Conservation (phyloP, 2,797 vertebrate species). For the Premnoplex brunnescens region DNA sequence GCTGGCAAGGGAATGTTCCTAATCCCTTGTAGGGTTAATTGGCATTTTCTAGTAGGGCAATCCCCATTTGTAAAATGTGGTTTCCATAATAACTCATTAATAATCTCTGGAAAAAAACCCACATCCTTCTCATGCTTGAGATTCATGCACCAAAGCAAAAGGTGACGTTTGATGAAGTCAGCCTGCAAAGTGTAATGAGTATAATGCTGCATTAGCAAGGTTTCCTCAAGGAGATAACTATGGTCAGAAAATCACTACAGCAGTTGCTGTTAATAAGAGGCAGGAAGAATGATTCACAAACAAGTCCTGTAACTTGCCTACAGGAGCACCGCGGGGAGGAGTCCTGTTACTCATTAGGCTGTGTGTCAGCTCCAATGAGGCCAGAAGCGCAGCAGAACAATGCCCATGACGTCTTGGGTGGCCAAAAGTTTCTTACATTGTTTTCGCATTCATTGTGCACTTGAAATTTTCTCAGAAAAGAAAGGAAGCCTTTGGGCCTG, state of each 20-base stretch:
- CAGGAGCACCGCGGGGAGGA: conserved; percentile 10
- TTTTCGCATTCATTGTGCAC: background rate
- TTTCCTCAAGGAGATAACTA: conserved; percentile 19
- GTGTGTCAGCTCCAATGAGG: background rate
- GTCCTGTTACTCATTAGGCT: conserved; percentile 35
- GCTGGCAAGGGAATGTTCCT: background rate
- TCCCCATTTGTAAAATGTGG: background rate
- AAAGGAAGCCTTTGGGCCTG: background rate
- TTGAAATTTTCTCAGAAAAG: conserved; percentile 27
- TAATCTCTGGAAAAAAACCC: background rate
- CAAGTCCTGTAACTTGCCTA: conserved; percentile 10
- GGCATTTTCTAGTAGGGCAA: background rate
- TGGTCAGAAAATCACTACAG: background rate
- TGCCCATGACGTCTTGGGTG: background rate
- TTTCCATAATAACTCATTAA: background rate
- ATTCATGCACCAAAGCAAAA: conserved; percentile 6
- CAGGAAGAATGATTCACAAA: conserved; percentile 32
- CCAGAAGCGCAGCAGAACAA: background rate
- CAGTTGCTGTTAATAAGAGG: background rate
- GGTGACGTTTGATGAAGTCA: background rate
- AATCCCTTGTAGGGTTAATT: background rate
- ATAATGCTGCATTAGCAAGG: background rate
- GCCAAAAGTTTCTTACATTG: conserved; percentile 8
- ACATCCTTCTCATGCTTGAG: background rate
- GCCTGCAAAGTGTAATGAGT: background rate